A percentile compares a stretch with the other conserved stretches of the same genome.
Conservation (phyloP, 2,888 invertebrate species). For the Athalia rosae region DNA sequence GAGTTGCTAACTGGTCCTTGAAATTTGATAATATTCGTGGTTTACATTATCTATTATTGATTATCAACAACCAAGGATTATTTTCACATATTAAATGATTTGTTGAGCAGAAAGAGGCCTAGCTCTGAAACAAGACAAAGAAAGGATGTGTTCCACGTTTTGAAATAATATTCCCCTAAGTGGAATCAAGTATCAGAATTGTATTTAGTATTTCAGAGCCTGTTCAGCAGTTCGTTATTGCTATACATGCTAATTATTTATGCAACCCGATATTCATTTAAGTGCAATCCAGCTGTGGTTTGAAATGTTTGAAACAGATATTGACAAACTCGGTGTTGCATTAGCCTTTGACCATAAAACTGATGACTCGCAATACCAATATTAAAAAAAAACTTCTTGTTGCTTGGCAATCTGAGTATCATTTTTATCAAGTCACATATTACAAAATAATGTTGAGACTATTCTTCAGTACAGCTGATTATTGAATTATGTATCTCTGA, state of each 20-base stretch:
- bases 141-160: constrained; percentile 10
- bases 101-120: not conserved
- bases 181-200: not conserved
- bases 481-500: not conserved
- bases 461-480: not conserved
- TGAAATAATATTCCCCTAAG: constrained; percentile 15
- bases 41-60: not conserved
- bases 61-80: no score
- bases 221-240: constrained; percentile 25
- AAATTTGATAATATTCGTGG: not conserved
- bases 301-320: no score
- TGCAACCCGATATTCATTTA: not conserved
- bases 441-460: no score
- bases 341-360: no score
- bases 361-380: no score
- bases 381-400: no score
- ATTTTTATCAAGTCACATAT: no score
- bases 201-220: constrained; percentile 12
- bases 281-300: not conserved
- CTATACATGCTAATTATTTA: not conserved
- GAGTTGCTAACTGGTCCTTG: not conserved
- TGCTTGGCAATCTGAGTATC: no score
- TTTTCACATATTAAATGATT: not conserved
- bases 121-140: constrained; percentile 30
- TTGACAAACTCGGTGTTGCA: no score